Evolutionary conservation across 2,888 invertebrate species (phyloP), one percentile per base, ranked within the genome.

Genomic region (Orthosia cruda): DNA sequence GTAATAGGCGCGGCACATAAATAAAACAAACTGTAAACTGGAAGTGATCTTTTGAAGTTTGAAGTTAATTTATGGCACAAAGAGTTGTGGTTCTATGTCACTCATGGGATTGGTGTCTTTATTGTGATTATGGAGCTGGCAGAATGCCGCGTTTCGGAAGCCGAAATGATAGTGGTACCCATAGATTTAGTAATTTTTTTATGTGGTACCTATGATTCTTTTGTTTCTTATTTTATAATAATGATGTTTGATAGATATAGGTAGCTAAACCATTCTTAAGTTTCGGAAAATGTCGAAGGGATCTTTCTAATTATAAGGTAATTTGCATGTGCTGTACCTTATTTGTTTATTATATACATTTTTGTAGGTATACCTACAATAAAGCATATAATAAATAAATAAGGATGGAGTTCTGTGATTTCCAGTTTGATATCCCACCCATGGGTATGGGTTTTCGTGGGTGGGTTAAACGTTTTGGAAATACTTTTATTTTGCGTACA

Each of bases 61-160:
- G 94, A 92, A 2, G 93, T 95, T 15, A 94, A 87, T 82, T 93
- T 92, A 74, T 77, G 26, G 55, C n/a, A 74, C 49, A 65, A 61
- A 69, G 74, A 65, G 67, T 23, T 80, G 77, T 65, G 77, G 82
- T 72, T 54, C 71, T 73, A 85, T 77, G 72, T 73, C 57, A 47
- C 86, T 77, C 79, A 40, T 67, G 84, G 81, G 57, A 50, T 68
- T 74, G 68, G 67, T 82, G 77, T 65, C 79, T 81, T 79, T 74
- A 69, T 81, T 77, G 32, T 80, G 69, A 79, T 78, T 52, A 54
- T 72, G 63, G 32, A 54, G 71, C 49, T 87, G 87, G 80, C 87
- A 73, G 0, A 0, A 7, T 80, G 83, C 83, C 85, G 73, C 73
- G 47, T 18, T 49, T 54, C 4, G 12, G 32, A 9, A 40, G 40